Percentiles rank a stretch among this genome's conserved stretches.
These are phyloP conservation scores for Dicerorhinus sumatrensis DNA, from an alignment of 2,113 vertebrate species.

Conservation along the genomic window DNA sequence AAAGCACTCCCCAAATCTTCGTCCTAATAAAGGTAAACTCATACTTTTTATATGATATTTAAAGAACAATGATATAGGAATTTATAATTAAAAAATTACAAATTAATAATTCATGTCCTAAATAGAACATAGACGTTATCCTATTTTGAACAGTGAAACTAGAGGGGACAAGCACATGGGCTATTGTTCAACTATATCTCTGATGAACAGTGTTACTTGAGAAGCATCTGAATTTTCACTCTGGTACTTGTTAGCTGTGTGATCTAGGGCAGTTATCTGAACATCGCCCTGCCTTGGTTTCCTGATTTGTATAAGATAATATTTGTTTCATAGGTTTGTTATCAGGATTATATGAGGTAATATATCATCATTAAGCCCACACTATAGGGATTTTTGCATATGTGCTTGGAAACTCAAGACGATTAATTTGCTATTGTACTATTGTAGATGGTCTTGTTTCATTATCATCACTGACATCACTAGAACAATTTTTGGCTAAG, in stretches of 20 bases:
- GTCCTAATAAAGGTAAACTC: neutral
- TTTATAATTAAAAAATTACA: conserved; percentile 26
- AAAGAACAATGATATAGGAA: neutral
- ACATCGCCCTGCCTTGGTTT: neutral
- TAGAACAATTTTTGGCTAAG: neutral
- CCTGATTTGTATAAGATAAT: neutral
- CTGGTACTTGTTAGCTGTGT: neutral
- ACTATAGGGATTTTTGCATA: neutral
- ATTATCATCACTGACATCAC: neutral
- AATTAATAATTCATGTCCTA: neutral
- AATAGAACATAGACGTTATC: neutral
- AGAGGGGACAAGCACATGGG: neutral
- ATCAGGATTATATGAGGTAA: neutral
- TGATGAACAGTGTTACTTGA: neutral
- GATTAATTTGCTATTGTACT: neutral
- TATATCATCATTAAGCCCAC: neutral
- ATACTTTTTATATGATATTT: neutral
- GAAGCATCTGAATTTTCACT: neutral
- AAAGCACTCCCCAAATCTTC: neutral
- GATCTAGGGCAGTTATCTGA: neutral
- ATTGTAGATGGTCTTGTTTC: neutral
- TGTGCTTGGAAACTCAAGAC: neutral
- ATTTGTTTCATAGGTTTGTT: neutral
- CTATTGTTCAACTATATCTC: neutral
- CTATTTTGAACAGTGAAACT: conserved; percentile 16